A percentile compares a stretch with the other conserved stretches of the same genome.
phyloP scores from a whole-genome alignment of 2,797 vertebrate species.

The Fistularia tabacaria region DNA sequence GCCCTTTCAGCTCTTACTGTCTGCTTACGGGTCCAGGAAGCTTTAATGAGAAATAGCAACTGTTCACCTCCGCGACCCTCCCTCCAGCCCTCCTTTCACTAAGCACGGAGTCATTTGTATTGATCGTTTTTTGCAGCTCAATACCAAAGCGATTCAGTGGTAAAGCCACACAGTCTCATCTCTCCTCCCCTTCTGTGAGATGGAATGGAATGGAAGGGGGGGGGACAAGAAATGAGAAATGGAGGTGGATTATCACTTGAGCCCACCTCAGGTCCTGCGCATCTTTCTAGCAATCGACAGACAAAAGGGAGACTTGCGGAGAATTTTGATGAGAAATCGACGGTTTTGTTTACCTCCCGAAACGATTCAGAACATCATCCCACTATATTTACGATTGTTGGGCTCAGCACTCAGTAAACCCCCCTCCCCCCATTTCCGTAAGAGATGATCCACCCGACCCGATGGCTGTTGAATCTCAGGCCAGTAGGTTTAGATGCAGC shows the following conservation, averaged over 20 bases:
- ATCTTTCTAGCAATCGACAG: no score
- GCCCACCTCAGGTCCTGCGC: no score
- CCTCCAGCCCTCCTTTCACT: conserved; percentile 20
- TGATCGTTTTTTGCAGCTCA: conserved; percentile 51
- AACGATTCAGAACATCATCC: no score
- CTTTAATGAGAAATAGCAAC: conserved; percentile 25
- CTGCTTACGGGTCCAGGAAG: no score
- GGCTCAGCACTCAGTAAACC: no score
- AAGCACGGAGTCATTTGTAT: conserved; percentile 51
- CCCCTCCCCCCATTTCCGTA: not conserved
- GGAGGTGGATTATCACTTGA: not conserved
- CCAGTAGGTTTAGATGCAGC: conserved; percentile 25
- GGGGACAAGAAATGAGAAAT: conserved; percentile 8
- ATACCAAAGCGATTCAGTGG: conserved; percentile 43
- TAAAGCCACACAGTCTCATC: conserved; percentile 25
- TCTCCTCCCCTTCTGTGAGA: conserved; percentile 20
- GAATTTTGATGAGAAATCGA: conserved; percentile 15
- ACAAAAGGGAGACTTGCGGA: not conserved
- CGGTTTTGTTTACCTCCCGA: no score
- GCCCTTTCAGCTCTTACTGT: no score
- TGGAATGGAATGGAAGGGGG: not conserved
- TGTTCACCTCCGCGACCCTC: conserved; percentile 24
- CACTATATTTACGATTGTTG: no score
- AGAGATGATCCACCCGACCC: conserved; percentile 32
- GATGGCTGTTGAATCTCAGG: conserved; percentile 27